Percentiles rank a stretch among this genome's conserved stretches.
These are phyloP conservation scores for Polyploca ridens DNA, from an alignment of 2,888 invertebrate species.

Conservation along the genomic window DNA sequence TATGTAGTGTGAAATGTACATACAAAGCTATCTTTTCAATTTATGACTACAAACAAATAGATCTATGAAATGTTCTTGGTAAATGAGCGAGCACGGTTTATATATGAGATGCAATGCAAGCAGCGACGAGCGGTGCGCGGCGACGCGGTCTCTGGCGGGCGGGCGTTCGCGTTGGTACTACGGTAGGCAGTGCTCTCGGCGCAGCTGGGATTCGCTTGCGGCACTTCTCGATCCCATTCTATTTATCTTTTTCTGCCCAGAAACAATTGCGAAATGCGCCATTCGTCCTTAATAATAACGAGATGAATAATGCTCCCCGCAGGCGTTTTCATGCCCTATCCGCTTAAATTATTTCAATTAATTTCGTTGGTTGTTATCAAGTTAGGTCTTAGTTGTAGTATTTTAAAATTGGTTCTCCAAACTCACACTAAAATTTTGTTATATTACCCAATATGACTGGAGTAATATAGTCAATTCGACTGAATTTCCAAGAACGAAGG, in stretches of 20 bases:
- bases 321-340: constrained; percentile 11
- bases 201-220: constrained; percentile 21
- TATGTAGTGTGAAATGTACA: neutral
- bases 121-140: neutral
- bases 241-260: constrained; percentile 29
- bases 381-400: neutral
- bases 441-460: too few relatives aligned
- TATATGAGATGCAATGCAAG: neutral
- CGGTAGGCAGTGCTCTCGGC: too few relatives aligned
- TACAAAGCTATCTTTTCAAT: neutral
- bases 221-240: constrained; percentile 30
- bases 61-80: neutral
- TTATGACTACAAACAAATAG: neutral
- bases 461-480: neutral
- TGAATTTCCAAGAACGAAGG: neutral
- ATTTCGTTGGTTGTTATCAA: neutral
- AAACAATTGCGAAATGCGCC: constrained; percentile 25
- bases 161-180: neutral
- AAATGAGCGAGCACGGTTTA: neutral
- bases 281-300: constrained; percentile 28
- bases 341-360: neutral
- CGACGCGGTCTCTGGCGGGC: neutral
- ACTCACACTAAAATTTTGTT: too few relatives aligned
- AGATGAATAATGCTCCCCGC: constrained; percentile 20
- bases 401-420: too few relatives aligned